These are phyloP conservation scores for Phocoena sinus DNA, from an alignment of 2,113 vertebrate genomes.

Conservation along the genomic window DNA sequence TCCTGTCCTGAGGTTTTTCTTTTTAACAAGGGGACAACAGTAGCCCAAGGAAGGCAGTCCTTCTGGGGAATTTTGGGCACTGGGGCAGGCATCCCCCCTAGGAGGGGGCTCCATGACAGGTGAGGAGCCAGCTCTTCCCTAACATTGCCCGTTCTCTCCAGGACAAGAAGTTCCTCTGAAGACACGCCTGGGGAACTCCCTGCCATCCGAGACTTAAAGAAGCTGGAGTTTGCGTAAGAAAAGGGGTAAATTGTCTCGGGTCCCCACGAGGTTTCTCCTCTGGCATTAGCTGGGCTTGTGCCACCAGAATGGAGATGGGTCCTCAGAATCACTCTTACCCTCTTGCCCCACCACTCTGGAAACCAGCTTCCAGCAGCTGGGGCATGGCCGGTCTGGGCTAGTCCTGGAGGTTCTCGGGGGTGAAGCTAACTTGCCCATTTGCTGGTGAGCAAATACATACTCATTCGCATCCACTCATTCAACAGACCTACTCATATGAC, in stretches of 20 bases:
- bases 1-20: background rate
- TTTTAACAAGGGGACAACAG: background rate
- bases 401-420: background rate
- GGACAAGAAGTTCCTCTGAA: constrained; percentile 17
- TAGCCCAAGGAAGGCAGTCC: background rate
- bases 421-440: background rate
- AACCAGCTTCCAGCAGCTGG: background rate
- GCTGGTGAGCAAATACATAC: background rate
- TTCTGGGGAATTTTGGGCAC: background rate
- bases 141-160: background rate
- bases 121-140: background rate
- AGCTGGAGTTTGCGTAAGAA: constrained; percentile 88
- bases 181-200: constrained; percentile 79
- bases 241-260: rapidly evolving
- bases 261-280: background rate
- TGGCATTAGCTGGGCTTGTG: background rate
- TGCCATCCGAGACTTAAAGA: constrained; percentile 86
- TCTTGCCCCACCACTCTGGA: background rate
- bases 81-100: rapidly evolving
- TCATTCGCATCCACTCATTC: background rate
- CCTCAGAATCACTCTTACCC: too few relatives aligned
- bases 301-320: background rate
- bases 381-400: rapidly evolving
- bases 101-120: background rate
- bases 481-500: background rate